A percentile compares a stretch with the other conserved stretches of the same genome.
Conservation (phyloP, 2,797 vertebrate genomes). For the Trichosurus vulpecula region DNA sequence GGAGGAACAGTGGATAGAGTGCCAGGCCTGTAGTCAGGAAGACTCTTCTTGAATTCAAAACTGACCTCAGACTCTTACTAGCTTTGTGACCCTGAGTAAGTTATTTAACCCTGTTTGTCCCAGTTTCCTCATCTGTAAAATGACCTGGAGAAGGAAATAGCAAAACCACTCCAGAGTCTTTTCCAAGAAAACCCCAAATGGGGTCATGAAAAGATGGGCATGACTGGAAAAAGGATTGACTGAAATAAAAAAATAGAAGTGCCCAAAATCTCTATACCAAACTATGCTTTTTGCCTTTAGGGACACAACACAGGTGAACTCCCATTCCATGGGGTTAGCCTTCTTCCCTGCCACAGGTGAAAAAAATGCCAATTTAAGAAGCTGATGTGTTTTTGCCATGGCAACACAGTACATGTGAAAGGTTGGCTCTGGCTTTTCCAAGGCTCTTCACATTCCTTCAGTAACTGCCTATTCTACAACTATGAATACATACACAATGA, state of each 20-base stretch:
- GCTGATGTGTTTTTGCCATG: background rate
- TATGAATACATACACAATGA: background rate
- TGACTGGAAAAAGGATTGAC: background rate
- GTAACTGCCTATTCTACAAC: background rate
- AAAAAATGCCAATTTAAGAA: background rate
- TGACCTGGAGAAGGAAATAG: background rate
- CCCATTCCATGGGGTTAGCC: background rate
- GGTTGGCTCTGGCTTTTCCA: background rate
- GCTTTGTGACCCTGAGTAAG: background rate
- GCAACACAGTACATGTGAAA: background rate
- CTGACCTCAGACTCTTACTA: background rate
- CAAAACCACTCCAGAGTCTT: background rate
- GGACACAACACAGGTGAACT: background rate
- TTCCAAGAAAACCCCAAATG: background rate
- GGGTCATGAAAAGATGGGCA: background rate
- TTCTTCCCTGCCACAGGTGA: background rate
- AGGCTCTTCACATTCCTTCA: background rate
- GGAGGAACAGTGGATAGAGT: background rate
- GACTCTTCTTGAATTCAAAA: background rate
- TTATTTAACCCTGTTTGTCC: background rate
- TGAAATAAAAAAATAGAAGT: background rate
- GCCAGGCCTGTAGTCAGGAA: background rate
- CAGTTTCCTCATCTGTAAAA: background rate
- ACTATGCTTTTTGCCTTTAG: background rate
- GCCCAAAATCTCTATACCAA: background rate